Evolutionary conservation across 2,888 invertebrate species (phyloP), one percentile per base, ranked within the genome.

Genomic region (Andrena camellia): DNA sequence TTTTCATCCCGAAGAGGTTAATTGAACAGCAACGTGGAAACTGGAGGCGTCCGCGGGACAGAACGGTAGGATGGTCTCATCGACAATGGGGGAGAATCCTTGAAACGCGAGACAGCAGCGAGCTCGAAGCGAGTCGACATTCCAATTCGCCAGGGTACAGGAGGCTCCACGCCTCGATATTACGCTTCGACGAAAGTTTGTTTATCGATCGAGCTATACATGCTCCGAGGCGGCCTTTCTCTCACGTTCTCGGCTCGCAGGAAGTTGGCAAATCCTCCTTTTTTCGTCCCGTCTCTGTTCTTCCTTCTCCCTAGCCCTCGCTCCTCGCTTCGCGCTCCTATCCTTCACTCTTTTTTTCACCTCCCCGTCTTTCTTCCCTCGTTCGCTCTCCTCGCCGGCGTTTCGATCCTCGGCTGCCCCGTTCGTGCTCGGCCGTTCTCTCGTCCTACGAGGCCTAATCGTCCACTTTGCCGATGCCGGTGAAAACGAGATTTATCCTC

Each of bases 121-220:
- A 64, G 60, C 70, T 68, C 62, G 42, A 54, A 42, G 42, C 8
- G 57, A 73, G 62, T 74, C 29, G 77, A 69, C 74, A 69, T 81
- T 81, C 78, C 81, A 52, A 78, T 78, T 81, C 69, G 63, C 52
- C 48, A 59, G 78, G 63, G 69, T 82, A 74, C 77, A 78, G 63
- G 75, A 75, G 81, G 75, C 80, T 81, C 74, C 88, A 75, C 85
- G 77, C 85, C 83, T 88, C 78, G 79, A 86, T 80, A 84, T 83
- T 85, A 84, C 85, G 84, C 82, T 84, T 80, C 83, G 74, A 80
- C 84, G 80, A 85, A 81, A 72, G 84, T 89, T 83, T 86, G 80
- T 88, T 86, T 78, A 83, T 83, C 86, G 86, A 87, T 88, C 85
- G 81, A 75, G 66, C 70, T 78, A 68, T 81, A 85, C 84, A 81